Percentiles rank a stretch among this genome's conserved stretches.
Conservation (phyloP, 53 echinoderm and acorn worm species). For the Glandiceps talaboti region DNA sequence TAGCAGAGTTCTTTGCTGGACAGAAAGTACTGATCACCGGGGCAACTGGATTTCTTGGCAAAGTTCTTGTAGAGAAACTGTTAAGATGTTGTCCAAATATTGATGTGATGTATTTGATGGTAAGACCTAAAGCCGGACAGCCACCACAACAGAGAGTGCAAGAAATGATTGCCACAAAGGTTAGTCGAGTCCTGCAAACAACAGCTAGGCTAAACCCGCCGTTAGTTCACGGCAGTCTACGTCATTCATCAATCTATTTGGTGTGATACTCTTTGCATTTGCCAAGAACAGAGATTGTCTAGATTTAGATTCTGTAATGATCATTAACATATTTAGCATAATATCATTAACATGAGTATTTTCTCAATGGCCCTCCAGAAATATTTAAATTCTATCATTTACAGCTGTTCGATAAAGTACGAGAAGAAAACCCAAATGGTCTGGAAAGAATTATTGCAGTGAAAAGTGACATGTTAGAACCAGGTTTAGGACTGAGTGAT, state of each 20-base stretch:
- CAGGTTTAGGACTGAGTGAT: conserved; percentile 57
- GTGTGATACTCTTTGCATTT: too few relatives aligned
- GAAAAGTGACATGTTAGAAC: conserved; percentile 56
- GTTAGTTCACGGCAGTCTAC: too few relatives aligned
- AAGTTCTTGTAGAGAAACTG: conserved; percentile 85
- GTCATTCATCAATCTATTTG: too few relatives aligned
- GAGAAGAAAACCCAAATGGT: conserved; percentile 46
- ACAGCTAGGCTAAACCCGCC: too few relatives aligned
- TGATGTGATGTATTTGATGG: conserved; percentile 52
- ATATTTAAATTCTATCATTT: too few relatives aligned
- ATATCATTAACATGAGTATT: too few relatives aligned
- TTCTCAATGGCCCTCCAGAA: too few relatives aligned
- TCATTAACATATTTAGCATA: too few relatives aligned
- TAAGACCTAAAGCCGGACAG: conserved; percentile 74
- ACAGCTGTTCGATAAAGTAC: conserved; percentile 83
- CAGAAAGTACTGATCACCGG: conserved; percentile 79
- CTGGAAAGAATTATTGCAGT: conserved; percentile 54
- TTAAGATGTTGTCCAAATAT: conserved; percentile 71
- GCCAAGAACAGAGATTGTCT: too few relatives aligned
- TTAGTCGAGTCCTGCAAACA: too few relatives aligned
- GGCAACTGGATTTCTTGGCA: conserved; percentile 94
- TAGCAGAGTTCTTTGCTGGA: conserved; percentile 67
- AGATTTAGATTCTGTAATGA: too few relatives aligned
- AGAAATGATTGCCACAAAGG: conserved; percentile 33
- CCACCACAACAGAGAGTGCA: conserved; percentile 19